Conservation (phyloP, 2,888 invertebrate genomes). For the Anthoptus insignis region DNA sequence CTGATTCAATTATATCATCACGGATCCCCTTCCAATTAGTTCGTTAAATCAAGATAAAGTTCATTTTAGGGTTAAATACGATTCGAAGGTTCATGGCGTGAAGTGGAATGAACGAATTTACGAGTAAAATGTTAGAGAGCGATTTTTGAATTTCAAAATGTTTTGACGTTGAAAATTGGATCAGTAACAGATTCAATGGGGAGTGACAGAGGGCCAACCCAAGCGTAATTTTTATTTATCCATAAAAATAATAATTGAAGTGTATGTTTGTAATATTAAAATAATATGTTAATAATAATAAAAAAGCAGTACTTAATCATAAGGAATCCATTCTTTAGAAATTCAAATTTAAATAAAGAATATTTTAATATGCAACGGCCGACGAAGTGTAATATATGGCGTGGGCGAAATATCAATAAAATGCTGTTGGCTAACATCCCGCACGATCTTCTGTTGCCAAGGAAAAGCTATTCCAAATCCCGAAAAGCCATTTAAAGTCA, state of each 20-base stretch:
- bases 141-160: not conserved
- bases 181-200: too few species aligned
- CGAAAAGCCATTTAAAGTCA: too few species aligned
- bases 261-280: too few species aligned
- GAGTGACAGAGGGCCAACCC: too few species aligned
- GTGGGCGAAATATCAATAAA: constrained; percentile 6
- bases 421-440: not conserved
- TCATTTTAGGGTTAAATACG: constrained; percentile 5
- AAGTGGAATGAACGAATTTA: constrained; percentile 2
- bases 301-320: too few species aligned
- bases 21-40: not conserved
- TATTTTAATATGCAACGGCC: not conserved
- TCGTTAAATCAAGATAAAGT: constrained; percentile 8
- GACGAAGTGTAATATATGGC: not conserved
- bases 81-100: not conserved
- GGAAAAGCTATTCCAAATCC: constrained; percentile 12
- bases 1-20: constrained; percentile 3
- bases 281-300: too few species aligned
- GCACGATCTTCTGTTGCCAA: not conserved
- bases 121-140: not conserved
- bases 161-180: too few species aligned
- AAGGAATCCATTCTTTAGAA: too few species aligned
- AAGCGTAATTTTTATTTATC: too few species aligned
- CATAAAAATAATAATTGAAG: too few species aligned
- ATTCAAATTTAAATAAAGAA: too few species aligned